Percentiles rank a stretch among this genome's conserved stretches.
Conservation (phyloP, 2,797 vertebrate genomes). For the Falco rusticolus region DNA sequence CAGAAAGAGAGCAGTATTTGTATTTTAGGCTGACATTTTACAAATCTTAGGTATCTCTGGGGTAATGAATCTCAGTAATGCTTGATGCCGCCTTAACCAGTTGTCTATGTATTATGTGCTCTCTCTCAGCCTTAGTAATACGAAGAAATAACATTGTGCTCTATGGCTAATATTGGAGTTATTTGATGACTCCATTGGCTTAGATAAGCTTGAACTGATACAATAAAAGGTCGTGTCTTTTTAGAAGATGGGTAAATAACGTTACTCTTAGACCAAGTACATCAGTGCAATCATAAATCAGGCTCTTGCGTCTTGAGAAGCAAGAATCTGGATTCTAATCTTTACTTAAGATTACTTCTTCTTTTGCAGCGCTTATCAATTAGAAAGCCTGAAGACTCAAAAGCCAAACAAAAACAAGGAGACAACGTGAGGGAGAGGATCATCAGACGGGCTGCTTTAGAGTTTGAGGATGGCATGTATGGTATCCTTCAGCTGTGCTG, state of each 20-base stretch:
- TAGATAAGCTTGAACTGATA: background rate
- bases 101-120: background rate
- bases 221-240: background rate
- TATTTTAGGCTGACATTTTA: background rate
- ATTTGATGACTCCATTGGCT: background rate
- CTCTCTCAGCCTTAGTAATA: background rate
- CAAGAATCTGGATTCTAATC: background rate
- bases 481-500: slow-evolving; percentile 86
- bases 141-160: background rate
- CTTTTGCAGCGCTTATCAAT: slow-evolving; percentile 87
- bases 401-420: slow-evolving; percentile 85
- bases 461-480: slow-evolving; percentile 98
- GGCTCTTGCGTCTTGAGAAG: background rate
- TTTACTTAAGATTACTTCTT: background rate
- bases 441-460: slow-evolving; percentile 93
- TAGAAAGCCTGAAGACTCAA: slow-evolving; percentile 80
- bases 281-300: background rate
- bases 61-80: background rate
- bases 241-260: background rate
- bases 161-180: background rate
- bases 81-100: background rate
- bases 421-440: slow-evolving; percentile 93
- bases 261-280: background rate
- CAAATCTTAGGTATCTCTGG: background rate
- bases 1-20: background rate